Conservation (phyloP, 2,113 vertebrate genomes). For the Oryzias curvinotus region DNA sequence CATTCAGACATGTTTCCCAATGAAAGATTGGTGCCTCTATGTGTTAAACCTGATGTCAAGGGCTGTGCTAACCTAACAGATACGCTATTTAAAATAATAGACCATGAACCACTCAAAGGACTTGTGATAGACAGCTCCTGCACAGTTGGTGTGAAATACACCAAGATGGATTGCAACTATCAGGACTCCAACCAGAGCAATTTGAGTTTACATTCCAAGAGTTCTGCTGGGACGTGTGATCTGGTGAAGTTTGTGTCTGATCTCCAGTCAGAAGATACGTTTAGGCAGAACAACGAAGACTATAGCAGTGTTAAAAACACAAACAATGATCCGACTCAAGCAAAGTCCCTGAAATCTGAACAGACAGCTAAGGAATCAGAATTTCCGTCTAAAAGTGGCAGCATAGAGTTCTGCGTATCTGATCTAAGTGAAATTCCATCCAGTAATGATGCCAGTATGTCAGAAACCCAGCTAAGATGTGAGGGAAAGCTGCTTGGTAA, state of each 20-base stretch:
- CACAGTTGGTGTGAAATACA: constrained; percentile 57
- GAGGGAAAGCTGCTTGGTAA: constrained; percentile 26
- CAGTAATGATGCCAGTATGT: constrained; percentile 17
- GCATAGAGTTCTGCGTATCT: constrained; percentile 56
- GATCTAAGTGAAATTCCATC: constrained; percentile 52
- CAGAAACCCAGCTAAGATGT: constrained; percentile 15
- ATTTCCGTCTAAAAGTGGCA: constrained; percentile 25
- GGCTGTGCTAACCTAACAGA: constrained; percentile 69
- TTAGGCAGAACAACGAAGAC: constrained; percentile 39
- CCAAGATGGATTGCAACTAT: constrained; percentile 55
- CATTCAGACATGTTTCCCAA: constrained; percentile 59
- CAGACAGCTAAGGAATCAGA: constrained; percentile 26
- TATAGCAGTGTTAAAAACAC: constrained; percentile 24
- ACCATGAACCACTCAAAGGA: constrained; percentile 63
- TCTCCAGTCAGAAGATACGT: constrained; percentile 38
- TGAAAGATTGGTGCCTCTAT: constrained; percentile 30
- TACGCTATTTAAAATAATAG: constrained; percentile 67
- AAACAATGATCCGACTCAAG: constrained; percentile 27
- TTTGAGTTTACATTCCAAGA: constrained; percentile 45
- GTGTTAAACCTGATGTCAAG: constrained; percentile 46
- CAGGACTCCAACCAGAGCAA: constrained; percentile 45
- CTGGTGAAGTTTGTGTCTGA: constrained; percentile 35
- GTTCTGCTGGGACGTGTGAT: constrained; percentile 38
- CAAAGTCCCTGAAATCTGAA: constrained; percentile 33
- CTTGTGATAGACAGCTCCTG: constrained; percentile 52